Base-by-base conservation (phyloP, 2,888 invertebrate species). In the Marasmarcha lunaedactyla region DNA sequence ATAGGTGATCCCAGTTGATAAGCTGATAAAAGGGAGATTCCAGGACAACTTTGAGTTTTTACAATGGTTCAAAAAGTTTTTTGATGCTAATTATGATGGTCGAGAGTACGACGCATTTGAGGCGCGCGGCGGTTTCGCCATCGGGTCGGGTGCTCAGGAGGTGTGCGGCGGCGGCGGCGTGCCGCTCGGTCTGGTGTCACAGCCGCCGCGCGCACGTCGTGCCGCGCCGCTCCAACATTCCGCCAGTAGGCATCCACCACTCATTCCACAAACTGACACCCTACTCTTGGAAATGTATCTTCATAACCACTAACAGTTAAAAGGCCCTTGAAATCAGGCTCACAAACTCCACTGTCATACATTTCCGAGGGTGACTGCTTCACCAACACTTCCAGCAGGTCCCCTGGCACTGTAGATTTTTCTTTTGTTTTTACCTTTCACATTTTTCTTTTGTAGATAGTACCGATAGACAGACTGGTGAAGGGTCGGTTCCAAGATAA, bases 1-100 rank as follows among this genome's bases (percentile, higher is more conserved):
- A 55, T 89, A 98, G 98, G 95, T 98, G 70, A 97, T 99, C 83
- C 97, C 98, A 53, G 97, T 99, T 84, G 98, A 99, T 86, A 95
- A 93, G 86, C 90, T 99, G 86, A 96, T 98, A 76, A 98, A 98
- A 85, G 98, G 97, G 67, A 91, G 97, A 68, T 99, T 99, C 86
- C 99, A 99, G 90, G 99, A 99, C 87, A 99, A 99, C 88, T 99
- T 99, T 89, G 99, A 99, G 86, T 99, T 99, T 87, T 92, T 99
- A 61, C 99, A 99, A 88, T 99, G 99, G 99, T 99, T 99, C 88
- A 99, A 99, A 89, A 98, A 98, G 83, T 98, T 99, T 87, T 99
- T 98, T 84, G 99, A 99, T 86, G 98, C 98, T 55, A 99, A 99
- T 87, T 99, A 98, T 85, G 97, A 97, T 76, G 98, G 97, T 52